Evolutionary conservation across 2,888 invertebrate genomes (phyloP), one percentile per base, ranked within the genome.

Genomic region (Tipula unca): DNA sequence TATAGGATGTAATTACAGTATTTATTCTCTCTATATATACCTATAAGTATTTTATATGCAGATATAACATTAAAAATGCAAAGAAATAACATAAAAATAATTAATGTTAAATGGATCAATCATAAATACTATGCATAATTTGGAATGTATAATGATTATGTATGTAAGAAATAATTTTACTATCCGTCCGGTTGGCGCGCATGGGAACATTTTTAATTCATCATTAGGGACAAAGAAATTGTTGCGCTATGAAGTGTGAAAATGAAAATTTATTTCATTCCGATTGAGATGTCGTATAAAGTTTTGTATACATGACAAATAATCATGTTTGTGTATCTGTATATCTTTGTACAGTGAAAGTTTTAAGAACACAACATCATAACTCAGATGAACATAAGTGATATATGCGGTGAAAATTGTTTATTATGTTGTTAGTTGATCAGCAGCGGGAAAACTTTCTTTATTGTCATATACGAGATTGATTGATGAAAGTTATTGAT

Each of bases 401-500:
- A 48, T 48, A 69, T 25, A 69, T 17, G 17, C 17, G 48, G 48
- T 48, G 17, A 69, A 69, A 69, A 48, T n/a, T 48, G 48, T 48
- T 42, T 42, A 3, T 42, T 17, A 54, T 54, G 48, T 54, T 54
- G 48, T 42, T 42, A 35, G 42, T 42, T 42, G 10, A 14, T 42
- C 48, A 54, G 48, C 3, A 6, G 17, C 25, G 69, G 20, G 25
- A 69, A 54, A 69, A 25, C 69, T 69, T 69, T 69, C 69, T 69
- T 69, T 69, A 13, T 20, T 69, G 25, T 69, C 69, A 25, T 17
- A 10, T 39, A 10, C 1, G 3, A 13, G 5, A 69, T 69, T 25
- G 69, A 69, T 69, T 69, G 69, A 69, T 69, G 69, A 69, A 69
- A 69, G 69, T 69, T 69, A 69, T 69, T 69, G 69, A 25, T 69